Base-by-base conservation (phyloP, 1,140 invertebrate genomes). In the Hesperophylax magnus region DNA sequence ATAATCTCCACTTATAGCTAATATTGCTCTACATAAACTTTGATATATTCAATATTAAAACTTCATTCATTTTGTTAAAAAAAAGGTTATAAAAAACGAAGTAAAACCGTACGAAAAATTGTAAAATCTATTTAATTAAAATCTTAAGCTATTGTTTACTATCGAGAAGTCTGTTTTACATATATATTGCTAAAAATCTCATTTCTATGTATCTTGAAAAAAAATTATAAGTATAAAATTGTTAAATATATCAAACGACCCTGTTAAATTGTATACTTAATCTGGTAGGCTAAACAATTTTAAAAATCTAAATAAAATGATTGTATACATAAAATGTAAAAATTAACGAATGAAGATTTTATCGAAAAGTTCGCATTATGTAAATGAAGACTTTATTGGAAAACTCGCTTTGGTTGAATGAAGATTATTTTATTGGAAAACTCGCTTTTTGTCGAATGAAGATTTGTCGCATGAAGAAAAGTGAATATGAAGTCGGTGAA, bases 1-100 rank as follows among this genome's bases (percentile, higher is more conserved):
- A 47, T 14, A 47, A 79, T 78, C 56, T 61, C 52, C 67, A 72
- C 39, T 74, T 83, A 80, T 75, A 75, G 75, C 82, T 83, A 83
- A 78, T 83, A 80, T 83, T 83, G 82, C 82, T 83, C 82, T 83
- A 80, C 77, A 52, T 69, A 20, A 79, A 60, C 24, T 39, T 58
- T 60, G 27, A 58, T 76, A 20, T 76, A 60, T 60, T 27, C 18
- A 24, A 58, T 47, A 52, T 53, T 54, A 47, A 72, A 53, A 22
- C 27, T 52, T 18, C 18, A 72, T 9, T 54, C 39, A 54, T 1
- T 20, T 24, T 5, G 22, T 72, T 4, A 53, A 15, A n/a, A 47
- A n/a, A 31, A 67, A 39, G n/a, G n/a, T 17, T 67, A n/a, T 11
- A 39, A 31, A 31, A 34, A 34, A 69, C 11, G 39, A 69, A 69